phyloP scores from a whole-genome alignment of 2,888 invertebrate species.

The Mythimna ferrago region DNA sequence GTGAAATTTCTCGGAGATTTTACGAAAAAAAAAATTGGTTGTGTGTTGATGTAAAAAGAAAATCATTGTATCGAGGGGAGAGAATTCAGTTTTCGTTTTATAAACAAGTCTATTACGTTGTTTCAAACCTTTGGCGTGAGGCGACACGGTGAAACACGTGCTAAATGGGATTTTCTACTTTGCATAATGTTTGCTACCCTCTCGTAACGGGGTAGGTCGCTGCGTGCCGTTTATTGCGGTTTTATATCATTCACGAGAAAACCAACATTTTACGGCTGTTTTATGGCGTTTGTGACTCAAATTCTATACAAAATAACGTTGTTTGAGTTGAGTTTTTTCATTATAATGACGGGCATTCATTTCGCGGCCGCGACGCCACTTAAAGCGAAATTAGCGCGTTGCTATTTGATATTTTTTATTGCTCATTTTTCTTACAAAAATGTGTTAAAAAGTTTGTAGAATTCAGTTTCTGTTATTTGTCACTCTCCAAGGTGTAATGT shows the following conservation, averaged over 20 bases:
- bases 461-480: conserved; percentile 1
- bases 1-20: conserved; percentile 41
- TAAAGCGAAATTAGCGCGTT: conserved; percentile 38
- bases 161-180: conserved; percentile 83
- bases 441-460: neutral
- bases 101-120: conserved; percentile 81
- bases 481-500: neutral
- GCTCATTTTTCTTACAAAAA: conserved; percentile 38
- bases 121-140: conserved; percentile 71
- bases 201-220: conserved; percentile 53
- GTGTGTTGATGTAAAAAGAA: conserved; percentile 56
- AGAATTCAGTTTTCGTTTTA: conserved; percentile 75
- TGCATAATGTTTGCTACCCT: conserved; percentile 79
- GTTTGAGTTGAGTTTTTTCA: conserved; percentile 33
- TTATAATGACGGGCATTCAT: conserved; percentile 38
- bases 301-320: conserved; percentile 45
- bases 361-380: conserved; percentile 15
- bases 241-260: conserved; percentile 57
- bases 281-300: conserved; percentile 47
- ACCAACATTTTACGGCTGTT: conserved; percentile 59
- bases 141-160: conserved; percentile 70
- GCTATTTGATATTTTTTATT: conserved; percentile 38
- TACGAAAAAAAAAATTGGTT: conserved; percentile 33
- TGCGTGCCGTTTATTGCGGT: conserved; percentile 55
- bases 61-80: conserved; percentile 72